Base-by-base conservation (phyloP, 2,113 vertebrate genomes). In the Ailuropoda melanoleuca region DNA sequence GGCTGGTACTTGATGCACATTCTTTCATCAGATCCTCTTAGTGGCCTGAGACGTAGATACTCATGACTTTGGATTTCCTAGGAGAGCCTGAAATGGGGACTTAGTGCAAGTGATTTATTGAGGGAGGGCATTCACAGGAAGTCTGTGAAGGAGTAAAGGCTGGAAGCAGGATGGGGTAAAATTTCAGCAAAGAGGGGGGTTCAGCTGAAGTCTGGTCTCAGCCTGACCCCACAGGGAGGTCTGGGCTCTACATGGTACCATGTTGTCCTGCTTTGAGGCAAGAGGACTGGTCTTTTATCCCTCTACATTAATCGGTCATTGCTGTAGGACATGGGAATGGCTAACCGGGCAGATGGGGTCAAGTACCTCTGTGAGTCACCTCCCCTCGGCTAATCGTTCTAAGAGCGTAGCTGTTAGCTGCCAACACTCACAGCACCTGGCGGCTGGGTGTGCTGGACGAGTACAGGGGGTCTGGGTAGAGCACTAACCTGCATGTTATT, bases 371-470 rank as follows among this genome's bases (percentile, higher is more conserved):
- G 17, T 60, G 75, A 74, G 3, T 50, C 1, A 6, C 1, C n/a
- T 66, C 23, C 23, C 46, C 6, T 50, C 9, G 77, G 77, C 60
- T 6, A 4, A 64, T 10, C 21, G 53, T 53, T 85, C 56, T 56
- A 50, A 86, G 13, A 46, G 50, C 50, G 19, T 8, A 50, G 43
- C 12, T 43, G 58, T 50, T 56, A 75, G 70, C 26, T 68, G 43
- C 1, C 4, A 11, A 2, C 0, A 2, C 29, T 46, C 46, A 29
- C 14, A n/a, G 84, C 23, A 46, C 2, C 37, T 0, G 18, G 50
- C 4, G 14, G 15, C 3, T 77, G 80, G 17, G 19, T 31, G 6
- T 93, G 58, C 43, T 82, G 88, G n/a, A 23, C 7, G n/a, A 37
- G 37, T 23, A 60, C 26, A 50, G 15, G 53, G 37, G 26, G 4